Base-by-base conservation (phyloP, 2,113 vertebrate species). In the Siphamia tubifer region DNA sequence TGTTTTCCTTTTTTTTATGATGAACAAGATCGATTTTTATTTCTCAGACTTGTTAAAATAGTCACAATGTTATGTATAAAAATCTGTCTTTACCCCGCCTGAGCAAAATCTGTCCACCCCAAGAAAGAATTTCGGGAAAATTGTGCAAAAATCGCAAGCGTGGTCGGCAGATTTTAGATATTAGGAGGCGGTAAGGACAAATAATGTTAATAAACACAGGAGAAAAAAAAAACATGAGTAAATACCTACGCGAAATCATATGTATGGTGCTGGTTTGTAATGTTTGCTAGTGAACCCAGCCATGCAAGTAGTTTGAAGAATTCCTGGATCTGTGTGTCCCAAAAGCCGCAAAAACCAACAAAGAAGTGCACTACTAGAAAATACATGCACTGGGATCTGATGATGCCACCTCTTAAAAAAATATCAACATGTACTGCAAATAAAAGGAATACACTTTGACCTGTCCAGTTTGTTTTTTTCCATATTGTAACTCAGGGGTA, bases 291-390 rank as follows among this genome's bases (percentile, higher is more conserved):
- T 93, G 85, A 91, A 86, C 89, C 87, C 90, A 93, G 94, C 93
- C 89, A 86, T 91, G 74, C 89, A 85, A 88, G 86, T 91, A 89
- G 69, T 85, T 85, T 75, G 89, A 86, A 85, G 60, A 87, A 82
- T 84, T 82, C 77, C 82, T 87, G 90, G 79, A 84, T 90, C 79
- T 88, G 86, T 66, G 89, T 38, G 68, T 79, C 66, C 80, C 73
- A 78, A 88, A 78, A 84, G 60, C 82, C 79, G 90, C 93, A 81
- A 81, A n/a, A 81, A n/a, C 83, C 92, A 89, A 89, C 90, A 66
- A 91, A n/a, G n/a, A n/a, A 79, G 93, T 93, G 93, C 93, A 93
- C 94, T 93, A 93, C 90, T 93, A 92, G 91, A 94, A n/a, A n/a
- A 93, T 91, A 92, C 91, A 93, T 91, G 91, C 94, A 92, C 88